Evolutionary conservation across 2,888 invertebrate genomes (phyloP), one percentile per base, ranked within the genome.

Genomic region (Parapristionchus giblindavisi): DNA sequence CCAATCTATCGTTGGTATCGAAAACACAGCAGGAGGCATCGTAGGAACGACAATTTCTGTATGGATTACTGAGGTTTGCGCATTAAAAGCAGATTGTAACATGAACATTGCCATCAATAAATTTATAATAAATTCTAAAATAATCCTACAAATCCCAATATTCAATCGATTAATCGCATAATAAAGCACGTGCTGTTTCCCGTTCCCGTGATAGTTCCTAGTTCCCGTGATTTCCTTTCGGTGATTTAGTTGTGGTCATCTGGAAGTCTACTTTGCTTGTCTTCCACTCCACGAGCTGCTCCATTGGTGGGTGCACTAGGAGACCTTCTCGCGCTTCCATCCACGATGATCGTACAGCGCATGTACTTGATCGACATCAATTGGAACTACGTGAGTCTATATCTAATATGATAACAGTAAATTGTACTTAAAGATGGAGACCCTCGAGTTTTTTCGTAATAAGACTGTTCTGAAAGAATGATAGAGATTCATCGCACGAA

Each of bases 361-460:
- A 14, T 73, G 17, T 73, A 60, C 24, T n/a, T 60, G 24, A 61
- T 73, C 24, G 73, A 73, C n/a, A 73, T 73, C 61, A 61, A 60
- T 36, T 73, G 73, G 60, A 60, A 73, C 21, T 60, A 60, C 17
- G 73, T 72, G 27, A 58, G 72, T 34, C 3, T 34, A n/a, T n/a
- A n/a, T n/a, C n/a, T n/a, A n/a, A n/a, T n/a, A n/a, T n/a, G n/a
- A n/a, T n/a, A n/a, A n/a, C n/a, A n/a, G n/a, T n/a, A n/a, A n/a
- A n/a, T n/a, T n/a, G n/a, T n/a, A n/a, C n/a, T n/a, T n/a, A n/a
- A n/a, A n/a, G n/a, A n/a, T n/a, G n/a, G n/a, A n/a, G n/a, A n/a
- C n/a, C n/a, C n/a, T n/a, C n/a, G n/a, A n/a, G n/a, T n/a, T n/a
- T n/a, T n/a, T n/a, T n/a, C n/a, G n/a, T n/a, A n/a, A n/a, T n/a